A percentile compares a stretch with the other conserved stretches of the same genome.
Evolutionary conservation across 1,140 invertebrate genomes (phyloP).

Genomic region (Bombus confusus): DNA sequence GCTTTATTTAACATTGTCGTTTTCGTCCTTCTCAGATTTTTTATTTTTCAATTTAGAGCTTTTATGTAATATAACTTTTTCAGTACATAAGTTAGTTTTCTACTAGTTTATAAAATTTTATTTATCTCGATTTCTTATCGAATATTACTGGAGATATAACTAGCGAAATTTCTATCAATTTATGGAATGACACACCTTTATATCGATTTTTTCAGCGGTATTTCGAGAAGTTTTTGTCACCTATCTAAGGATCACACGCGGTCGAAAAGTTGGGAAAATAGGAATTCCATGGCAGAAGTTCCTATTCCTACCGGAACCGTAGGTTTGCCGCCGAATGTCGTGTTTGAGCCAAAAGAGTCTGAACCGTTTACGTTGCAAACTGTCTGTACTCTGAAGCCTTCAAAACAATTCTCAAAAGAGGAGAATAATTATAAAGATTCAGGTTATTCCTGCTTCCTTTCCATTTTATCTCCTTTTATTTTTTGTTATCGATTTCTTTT

Average conservation of each 20-base stretch:
- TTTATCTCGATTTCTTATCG: background rate
- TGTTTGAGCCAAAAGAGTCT: conserved; percentile 71
- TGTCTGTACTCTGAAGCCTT: conserved; percentile 38
- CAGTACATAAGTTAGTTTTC: background rate
- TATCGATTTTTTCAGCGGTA: conserved; percentile 14
- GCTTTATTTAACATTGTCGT: background rate
- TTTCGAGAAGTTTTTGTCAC: conserved; percentile 46
- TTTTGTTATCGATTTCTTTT: background rate
- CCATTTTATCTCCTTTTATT: background rate
- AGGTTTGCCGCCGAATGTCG: conserved; percentile 67
- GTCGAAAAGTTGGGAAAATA: conserved; percentile 51
- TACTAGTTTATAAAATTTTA: background rate
- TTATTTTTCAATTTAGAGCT: background rate
- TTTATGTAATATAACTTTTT: background rate
- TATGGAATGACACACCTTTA: background rate
- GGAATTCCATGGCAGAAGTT: conserved; percentile 18
- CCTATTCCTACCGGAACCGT: conserved; percentile 31
- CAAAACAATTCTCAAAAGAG: conserved; percentile 21
- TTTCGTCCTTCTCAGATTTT: background rate
- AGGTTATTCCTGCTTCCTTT: conserved; percentile 3
- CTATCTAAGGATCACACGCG: conserved; percentile 35
- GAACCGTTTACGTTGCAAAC: conserved; percentile 70
- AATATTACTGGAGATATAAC: background rate
- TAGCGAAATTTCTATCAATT: no score
- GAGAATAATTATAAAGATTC: conserved; percentile 29